Percentiles rank a stretch among this genome's conserved stretches.
phyloP scores from a whole-genome alignment of 2,113 vertebrate species.

The Marmota monax region DNA sequence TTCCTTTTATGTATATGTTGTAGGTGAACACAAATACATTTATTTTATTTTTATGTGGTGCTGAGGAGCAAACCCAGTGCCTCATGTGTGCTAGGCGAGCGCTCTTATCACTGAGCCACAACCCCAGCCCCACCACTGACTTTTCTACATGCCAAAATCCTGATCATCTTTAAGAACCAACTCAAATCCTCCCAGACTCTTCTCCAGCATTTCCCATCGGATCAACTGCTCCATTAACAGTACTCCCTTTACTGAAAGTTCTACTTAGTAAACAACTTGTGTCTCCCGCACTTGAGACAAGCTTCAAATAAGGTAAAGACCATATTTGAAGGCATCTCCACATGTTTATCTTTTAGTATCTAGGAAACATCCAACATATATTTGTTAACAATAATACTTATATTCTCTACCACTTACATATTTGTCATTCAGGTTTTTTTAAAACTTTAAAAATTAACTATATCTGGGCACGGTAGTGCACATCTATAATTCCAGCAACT shows the following conservation, averaged over 20 bases:
- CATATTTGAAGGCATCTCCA: fast-evolving
- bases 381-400: not conserved
- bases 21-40: no score
- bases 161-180: not conserved
- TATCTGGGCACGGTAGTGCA: no score
- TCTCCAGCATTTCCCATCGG: not conserved
- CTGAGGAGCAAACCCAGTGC: no score
- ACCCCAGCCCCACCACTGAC: not conserved
- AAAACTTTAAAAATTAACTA: no score
- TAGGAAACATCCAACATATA: not conserved
- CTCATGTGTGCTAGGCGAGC: no score
- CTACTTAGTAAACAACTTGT: not conserved
- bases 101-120: no score
- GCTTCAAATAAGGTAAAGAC: not conserved
- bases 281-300: fast-evolving
- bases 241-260: not conserved
- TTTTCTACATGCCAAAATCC: not conserved
- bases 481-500: no score
- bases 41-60: no score
- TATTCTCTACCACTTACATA: not conserved
- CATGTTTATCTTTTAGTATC: not conserved
- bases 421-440: not conserved
- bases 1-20: no score
- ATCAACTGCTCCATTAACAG: not conserved
- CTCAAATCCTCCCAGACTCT: not conserved